phyloP scores from a whole-genome alignment of 2,113 vertebrate species.

The pig (Sus scrofa) region DNA sequence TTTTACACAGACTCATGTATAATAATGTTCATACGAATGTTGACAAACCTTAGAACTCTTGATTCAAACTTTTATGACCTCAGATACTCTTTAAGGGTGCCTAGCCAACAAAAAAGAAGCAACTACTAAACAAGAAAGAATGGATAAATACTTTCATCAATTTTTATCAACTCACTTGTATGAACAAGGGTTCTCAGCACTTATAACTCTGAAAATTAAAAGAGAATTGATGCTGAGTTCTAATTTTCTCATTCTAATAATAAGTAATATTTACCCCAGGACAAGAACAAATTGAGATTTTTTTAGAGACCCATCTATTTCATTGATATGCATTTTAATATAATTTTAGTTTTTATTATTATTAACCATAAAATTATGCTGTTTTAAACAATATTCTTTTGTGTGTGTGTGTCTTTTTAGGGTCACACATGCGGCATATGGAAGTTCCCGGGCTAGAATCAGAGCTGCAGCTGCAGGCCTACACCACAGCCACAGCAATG shows the following conservation, averaged over 20 bases:
- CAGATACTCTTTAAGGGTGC: not conserved
- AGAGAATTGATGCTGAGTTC: not conserved
- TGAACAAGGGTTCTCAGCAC: not conserved
- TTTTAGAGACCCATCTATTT: not conserved
- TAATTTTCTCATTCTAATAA: not conserved
- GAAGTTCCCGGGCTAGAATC: too few relatives aligned
- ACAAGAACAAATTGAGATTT: not conserved
- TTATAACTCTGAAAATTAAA: conserved; percentile 47
- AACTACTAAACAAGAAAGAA: not conserved
- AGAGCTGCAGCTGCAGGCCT: too few relatives aligned
- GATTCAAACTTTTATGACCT: not conserved
- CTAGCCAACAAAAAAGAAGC: not conserved
- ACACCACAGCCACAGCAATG: too few relatives aligned
- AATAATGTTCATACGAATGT: not conserved
- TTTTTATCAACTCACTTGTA: not conserved
- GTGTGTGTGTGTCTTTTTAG: too few relatives aligned
- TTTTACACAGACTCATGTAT: not conserved
- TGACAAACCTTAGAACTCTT: not conserved
- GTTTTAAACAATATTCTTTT: conserved; percentile 15
- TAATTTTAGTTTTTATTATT: not conserved
- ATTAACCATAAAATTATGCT: not conserved
- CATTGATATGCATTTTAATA: not conserved
- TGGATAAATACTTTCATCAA: not conserved
- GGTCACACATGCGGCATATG: too few relatives aligned
- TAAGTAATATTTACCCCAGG: conserved; percentile 8